These are phyloP conservation scores for Antechinus flavipes DNA, from an alignment of 2,113 vertebrate species.

Conservation along the genomic window DNA sequence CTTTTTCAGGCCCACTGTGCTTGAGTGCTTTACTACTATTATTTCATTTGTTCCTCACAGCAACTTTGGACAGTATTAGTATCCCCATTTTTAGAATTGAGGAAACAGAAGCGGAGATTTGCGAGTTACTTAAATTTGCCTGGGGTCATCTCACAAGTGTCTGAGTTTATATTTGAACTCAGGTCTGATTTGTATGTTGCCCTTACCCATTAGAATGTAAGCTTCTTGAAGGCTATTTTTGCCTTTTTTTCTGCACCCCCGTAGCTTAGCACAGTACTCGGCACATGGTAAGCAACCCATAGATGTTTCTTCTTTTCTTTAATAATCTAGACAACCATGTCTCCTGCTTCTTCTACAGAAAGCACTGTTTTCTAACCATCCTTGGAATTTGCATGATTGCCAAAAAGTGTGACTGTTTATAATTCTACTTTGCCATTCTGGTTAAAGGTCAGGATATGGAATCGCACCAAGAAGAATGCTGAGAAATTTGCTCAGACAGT, in stretches of 20 bases:
- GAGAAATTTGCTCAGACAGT: conserved; percentile 85
- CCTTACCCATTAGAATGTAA: neutral
- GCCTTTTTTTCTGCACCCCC: neutral
- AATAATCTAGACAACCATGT: conserved; percentile 11
- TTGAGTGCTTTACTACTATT: neutral
- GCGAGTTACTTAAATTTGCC: neutral
- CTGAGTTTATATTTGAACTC: neutral
- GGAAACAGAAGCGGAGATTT: neutral
- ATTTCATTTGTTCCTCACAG: neutral
- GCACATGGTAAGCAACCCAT: neutral
- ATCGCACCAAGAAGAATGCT: conserved; percentile 83
- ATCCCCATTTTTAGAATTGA: neutral
- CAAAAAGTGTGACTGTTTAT: neutral
- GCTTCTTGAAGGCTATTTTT: neutral
- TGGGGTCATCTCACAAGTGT: neutral
- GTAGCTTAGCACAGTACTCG: no score
- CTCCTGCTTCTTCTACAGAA: neutral
- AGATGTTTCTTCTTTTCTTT: neutral
- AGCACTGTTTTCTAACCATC: neutral
- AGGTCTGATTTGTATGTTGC: neutral
- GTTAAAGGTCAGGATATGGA: conserved; percentile 93
- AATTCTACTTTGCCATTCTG: neutral
- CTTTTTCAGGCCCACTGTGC: neutral
- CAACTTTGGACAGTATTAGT: neutral
- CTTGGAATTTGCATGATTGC: neutral